Evolutionary conservation across 1,140 invertebrate species (phyloP).

Genomic region (Formica selysi): DNA sequence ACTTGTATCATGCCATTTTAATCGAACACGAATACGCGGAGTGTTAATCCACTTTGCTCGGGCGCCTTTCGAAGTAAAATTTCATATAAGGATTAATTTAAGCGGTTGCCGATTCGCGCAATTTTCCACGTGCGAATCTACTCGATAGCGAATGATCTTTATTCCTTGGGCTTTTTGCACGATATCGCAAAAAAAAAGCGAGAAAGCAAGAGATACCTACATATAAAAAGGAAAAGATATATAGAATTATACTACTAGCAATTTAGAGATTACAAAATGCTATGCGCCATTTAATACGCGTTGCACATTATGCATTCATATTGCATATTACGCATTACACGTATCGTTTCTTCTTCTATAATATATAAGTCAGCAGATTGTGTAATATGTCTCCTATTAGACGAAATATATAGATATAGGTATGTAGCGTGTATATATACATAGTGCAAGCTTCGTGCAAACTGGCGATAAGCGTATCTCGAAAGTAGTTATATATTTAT

Average conservation of each 20-base stretch:
- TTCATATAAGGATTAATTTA: background rate
- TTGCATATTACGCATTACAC: background rate
- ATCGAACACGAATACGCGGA: background rate
- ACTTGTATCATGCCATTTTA: background rate
- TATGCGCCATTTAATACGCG: too few species aligned
- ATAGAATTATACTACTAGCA: background rate
- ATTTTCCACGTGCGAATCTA: constrained; percentile 39
- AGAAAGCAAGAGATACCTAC: background rate
- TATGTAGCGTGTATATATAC: constrained; percentile 26
- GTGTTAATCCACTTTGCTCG: background rate
- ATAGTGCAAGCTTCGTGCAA: constrained; percentile 24
- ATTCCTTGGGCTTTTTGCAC: background rate
- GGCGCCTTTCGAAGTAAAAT: background rate
- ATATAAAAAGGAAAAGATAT: background rate
- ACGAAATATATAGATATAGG: constrained; percentile 10
- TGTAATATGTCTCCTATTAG: constrained; percentile 29
- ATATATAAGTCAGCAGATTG: constrained; percentile 11
- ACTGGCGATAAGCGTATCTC: constrained; percentile 46
- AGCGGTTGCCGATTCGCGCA: background rate
- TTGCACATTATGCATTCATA: background rate
- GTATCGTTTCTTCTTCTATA: background rate
- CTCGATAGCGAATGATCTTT: background rate
- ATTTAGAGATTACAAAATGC: background rate
- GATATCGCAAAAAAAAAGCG: background rate
- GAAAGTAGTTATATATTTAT: constrained; percentile 28